Conservation (phyloP, 92 coral and sea anemone species). For the Meandrina meandrites region DNA sequence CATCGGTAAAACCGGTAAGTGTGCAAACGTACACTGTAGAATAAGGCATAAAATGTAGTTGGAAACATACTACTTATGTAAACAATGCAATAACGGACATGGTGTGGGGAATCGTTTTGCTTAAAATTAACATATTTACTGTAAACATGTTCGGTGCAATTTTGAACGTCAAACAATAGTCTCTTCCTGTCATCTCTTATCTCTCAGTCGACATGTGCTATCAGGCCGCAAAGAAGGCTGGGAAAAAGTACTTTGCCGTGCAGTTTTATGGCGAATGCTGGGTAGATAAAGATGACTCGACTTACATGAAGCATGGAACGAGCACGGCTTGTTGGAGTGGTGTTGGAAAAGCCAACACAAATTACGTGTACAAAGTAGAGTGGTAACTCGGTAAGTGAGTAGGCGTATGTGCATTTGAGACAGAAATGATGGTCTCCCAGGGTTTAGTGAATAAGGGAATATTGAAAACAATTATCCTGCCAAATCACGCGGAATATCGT, state of each 20-base stretch:
- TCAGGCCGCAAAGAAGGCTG: constrained; percentile 68
- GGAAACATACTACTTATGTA: neutral
- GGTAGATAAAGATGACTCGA: constrained; percentile 64
- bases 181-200: neutral
- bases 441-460: too few relatives aligned
- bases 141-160: too few relatives aligned
- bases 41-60: too few relatives aligned
- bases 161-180: too few relatives aligned
- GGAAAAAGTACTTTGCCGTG: constrained; percentile 76
- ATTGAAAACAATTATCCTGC: too few relatives aligned
- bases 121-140: neutral
- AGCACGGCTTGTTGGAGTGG: constrained; percentile 78
- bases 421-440: neutral
- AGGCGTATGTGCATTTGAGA: neutral
- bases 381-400: constrained; percentile 29
- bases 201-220: constrained; percentile 66
- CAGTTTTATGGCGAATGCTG: constrained; percentile 95
- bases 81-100: neutral
- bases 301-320: constrained; percentile 65
- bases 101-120: neutral
- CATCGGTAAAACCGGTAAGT: constrained; percentile 62
- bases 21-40: neutral
- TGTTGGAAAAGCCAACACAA: constrained; percentile 65
- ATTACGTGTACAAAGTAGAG: constrained; percentile 74
- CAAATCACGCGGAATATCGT: too few relatives aligned